Evolutionary conservation across 2,888 invertebrate genomes (phyloP), one percentile per base, ranked within the genome.

Genomic region (Phragmatobia fuliginosa): DNA sequence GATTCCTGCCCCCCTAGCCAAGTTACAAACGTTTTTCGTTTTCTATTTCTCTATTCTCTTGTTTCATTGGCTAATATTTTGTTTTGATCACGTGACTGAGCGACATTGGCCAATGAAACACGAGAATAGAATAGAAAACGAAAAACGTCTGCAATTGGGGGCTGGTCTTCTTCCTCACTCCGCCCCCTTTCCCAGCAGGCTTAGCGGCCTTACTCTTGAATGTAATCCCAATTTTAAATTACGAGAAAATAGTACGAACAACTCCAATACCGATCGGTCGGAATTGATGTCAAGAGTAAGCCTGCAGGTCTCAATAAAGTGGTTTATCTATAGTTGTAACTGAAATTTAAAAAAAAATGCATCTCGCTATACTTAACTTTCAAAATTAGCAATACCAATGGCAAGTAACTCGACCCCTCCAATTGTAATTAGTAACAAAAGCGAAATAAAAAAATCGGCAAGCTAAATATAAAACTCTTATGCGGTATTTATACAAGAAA

Each of bases 361-460:
- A 41, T 73, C 61, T 64, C 63, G 32, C 66, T 59, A 64, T 65
- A 75, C 74, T 73, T 73, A 76, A 71, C 65, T 71, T 63, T n/a
- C 36, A 76, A 78, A 79, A 77, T 89, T 89, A 89, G 88, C 89
- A 89, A 90, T 88, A 90, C 88, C 87, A 83, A 87, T 92, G 94
- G 93, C 93, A 94, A 93, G 92, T 88, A 80, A 79, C 79, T 78
- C 68, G 77, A 81, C 78, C 75, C 77, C 78, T 76, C 72, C 70
- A 78, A 79, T 82, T 62, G 67, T 77, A 62, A 79, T 83, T 83
- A 78, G 78, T 83, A 59, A 79, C 82, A 75, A 74, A 91, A 90
- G 87, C 88, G 82, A 87, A 85, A 87, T n/a, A 79, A 14, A 41
- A 76, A 80, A 83, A 83, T 87, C 85, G 93, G 92, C 93, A 94